phyloP scores from a whole-genome alignment of 2,797 vertebrate species.

The Gorsachius magnificus region DNA sequence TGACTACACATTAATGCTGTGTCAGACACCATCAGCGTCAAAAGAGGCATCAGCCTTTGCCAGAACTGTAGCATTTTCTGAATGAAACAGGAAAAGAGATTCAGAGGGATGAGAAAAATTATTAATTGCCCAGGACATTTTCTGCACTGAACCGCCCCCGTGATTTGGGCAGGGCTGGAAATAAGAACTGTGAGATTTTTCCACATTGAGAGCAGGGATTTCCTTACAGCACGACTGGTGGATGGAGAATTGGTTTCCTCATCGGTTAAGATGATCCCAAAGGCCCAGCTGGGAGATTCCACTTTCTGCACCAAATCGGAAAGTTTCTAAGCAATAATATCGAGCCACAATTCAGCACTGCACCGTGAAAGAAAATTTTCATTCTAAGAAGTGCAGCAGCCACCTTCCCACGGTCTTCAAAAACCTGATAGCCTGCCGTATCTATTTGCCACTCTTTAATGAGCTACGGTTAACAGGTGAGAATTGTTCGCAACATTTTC shows the following conservation, averaged over 20 bases:
- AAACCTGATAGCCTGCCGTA: background rate
- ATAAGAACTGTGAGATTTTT: background rate
- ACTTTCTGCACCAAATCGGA: background rate
- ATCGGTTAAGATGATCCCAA: background rate
- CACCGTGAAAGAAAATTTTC: background rate
- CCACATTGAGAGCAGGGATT: accelerated
- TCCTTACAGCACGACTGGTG: background rate
- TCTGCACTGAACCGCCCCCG: background rate
- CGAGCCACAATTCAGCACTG: background rate
- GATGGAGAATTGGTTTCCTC: background rate
- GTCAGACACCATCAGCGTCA: slow-evolving; percentile 49
- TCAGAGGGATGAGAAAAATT: background rate
- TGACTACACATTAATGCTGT: slow-evolving; percentile 53
- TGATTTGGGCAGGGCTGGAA: background rate
- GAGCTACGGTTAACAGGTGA: accelerated
- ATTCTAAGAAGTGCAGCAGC: background rate
- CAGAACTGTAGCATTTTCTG: background rate
- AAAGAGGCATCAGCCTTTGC: background rate
- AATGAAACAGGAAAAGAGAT: background rate
- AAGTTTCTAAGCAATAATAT: background rate
- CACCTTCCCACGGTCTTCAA: background rate
- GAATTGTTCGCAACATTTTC: background rate
- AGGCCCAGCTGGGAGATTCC: background rate
- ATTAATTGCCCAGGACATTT: background rate
- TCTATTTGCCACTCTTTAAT: background rate